Percentiles rank a stretch among this genome's conserved stretches.
phyloP scores from a whole-genome alignment of 2,797 vertebrate species.

The Anguilla obscura region DNA sequence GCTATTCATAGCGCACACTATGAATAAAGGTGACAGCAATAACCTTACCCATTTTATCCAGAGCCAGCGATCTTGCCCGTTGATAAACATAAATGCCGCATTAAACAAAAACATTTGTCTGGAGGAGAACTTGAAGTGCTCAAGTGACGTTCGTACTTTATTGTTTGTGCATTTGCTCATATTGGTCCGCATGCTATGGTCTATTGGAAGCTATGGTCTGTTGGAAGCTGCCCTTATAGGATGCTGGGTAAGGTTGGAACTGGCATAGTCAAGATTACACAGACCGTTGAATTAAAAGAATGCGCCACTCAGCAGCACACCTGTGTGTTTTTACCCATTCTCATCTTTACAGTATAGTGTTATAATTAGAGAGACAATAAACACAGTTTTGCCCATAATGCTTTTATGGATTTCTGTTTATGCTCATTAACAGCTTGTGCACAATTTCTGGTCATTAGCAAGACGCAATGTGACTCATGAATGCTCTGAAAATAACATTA shows the following conservation, averaged over 20 bases:
- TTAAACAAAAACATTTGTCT: neutral
- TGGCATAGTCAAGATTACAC: too few species aligned
- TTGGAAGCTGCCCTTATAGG: too few species aligned
- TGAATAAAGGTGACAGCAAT: neutral
- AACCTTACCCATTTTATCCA: neutral
- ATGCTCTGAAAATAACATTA: neutral
- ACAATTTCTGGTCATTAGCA: neutral
- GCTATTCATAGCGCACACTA: neutral
- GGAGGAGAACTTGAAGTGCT: neutral
- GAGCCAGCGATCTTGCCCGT: neutral
- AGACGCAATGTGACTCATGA: neutral
- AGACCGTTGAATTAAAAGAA: too few species aligned
- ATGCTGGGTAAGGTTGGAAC: too few species aligned
- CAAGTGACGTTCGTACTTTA: neutral
- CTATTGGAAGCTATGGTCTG: too few species aligned
- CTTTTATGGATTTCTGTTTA: neutral
- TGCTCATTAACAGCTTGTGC: neutral
- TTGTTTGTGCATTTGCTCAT: neutral
- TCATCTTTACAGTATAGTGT: neutral
- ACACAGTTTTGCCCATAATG: neutral
- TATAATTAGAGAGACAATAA: neutral
- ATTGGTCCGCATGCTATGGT: neutral
- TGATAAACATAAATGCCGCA: too few species aligned
- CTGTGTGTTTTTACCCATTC: neutral
- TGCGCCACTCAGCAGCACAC: neutral